Conservation (phyloP, 2,888 invertebrate species). For the Xanthia togata region DNA sequence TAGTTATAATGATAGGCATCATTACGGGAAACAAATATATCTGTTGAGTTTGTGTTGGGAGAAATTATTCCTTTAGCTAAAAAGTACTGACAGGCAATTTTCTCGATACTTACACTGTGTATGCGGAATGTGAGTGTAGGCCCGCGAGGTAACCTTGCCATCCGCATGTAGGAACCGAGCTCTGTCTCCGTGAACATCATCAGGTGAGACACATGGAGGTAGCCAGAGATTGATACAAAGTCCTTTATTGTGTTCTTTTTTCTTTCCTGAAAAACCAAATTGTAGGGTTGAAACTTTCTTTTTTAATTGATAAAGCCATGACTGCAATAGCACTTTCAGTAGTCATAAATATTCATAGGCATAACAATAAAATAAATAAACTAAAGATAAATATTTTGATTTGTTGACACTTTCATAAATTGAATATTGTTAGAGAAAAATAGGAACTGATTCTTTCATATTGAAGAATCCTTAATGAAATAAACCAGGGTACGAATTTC, state of each 20-base stretch:
- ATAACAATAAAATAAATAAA: background rate
- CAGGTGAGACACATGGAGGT: constrained; percentile 98
- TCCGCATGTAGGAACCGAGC: constrained; percentile 95
- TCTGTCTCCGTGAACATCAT: constrained; percentile 97
- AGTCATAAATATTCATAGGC: background rate
- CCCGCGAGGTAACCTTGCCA: constrained; percentile 96
- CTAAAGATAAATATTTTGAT: background rate
- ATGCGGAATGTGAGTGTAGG: constrained; percentile 98
- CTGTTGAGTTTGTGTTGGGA: background rate
- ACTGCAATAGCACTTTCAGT: too few species aligned
- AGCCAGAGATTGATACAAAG: constrained; percentile 97
- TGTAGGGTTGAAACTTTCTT: background rate
- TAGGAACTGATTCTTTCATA: background rate
- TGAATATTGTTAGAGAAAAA: background rate
- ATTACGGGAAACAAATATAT: too few species aligned
- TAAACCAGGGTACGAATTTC: too few species aligned
- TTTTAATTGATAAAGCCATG: too few species aligned
- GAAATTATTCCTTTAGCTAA: background rate
- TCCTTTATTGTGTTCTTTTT: constrained; percentile 98
- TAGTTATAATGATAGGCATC: background rate
- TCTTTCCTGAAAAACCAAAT: constrained; percentile 91
- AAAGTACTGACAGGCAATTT: background rate
- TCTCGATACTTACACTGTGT: constrained; percentile 80
- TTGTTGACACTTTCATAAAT: background rate
- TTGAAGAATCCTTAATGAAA: background rate